phyloP scores from a whole-genome alignment of 2,113 vertebrate genomes.

The Scartelaos histophorus region DNA sequence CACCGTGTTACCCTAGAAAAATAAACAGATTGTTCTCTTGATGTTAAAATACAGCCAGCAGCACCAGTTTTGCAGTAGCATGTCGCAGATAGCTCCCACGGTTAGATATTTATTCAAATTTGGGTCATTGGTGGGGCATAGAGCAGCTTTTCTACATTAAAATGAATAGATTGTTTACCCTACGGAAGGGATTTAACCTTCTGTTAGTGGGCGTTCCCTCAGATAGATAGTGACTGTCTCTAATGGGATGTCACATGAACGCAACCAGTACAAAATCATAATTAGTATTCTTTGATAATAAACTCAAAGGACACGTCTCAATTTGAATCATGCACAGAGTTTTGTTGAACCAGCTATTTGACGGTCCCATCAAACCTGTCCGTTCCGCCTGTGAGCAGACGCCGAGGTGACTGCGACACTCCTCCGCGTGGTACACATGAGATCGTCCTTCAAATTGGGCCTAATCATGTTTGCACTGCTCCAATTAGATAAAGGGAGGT shows the following conservation, averaged over 20 bases:
- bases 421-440: slow-evolving; percentile 51
- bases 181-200: no score
- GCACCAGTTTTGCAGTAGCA: no score
- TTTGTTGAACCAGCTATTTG: slow-evolving; percentile 27
- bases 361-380: slow-evolving; percentile 14
- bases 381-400: slow-evolving; percentile 28
- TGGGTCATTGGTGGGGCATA: no score
- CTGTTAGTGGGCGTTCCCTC: no score
- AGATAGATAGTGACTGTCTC: no score
- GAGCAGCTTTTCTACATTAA: no score
- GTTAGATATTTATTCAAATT: no score
- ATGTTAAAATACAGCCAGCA: no score
- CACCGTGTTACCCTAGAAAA: no score
- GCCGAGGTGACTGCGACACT: slow-evolving; percentile 36
- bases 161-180: no score
- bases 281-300: slow-evolving; percentile 1
- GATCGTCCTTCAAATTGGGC: slow-evolving; percentile 62
- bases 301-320: not conserved
- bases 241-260: not conserved
- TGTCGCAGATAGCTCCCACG: no score
- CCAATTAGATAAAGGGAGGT: slow-evolving; percentile 71
- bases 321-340: not conserved
- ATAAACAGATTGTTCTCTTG: no score
- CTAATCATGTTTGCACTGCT: slow-evolving; percentile 72
- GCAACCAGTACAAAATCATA: not conserved